Conservation (phyloP, 1,140 invertebrate genomes). For the Drosophila insularis region DNA sequence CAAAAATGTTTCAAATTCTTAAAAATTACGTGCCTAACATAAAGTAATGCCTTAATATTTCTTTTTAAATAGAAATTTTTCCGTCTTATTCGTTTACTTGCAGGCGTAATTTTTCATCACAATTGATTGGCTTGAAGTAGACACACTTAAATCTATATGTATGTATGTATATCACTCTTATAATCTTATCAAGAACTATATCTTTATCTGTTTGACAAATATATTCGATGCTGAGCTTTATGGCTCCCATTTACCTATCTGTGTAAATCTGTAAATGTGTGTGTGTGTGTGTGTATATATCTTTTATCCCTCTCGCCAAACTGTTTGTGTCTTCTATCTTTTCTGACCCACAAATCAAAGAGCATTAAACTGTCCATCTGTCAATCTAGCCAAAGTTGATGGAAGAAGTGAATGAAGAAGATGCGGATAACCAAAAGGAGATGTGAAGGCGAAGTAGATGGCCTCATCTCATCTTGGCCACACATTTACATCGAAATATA, state of each 20-base stretch:
- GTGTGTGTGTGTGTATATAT: constrained; percentile 1
- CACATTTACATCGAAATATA: constrained; percentile 58
- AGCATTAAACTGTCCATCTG: constrained; percentile 70
- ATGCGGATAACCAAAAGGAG: background rate
- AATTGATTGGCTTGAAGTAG: constrained; percentile 12
- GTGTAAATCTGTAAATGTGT: too few relatives aligned
- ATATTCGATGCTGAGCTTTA: constrained; percentile 33
- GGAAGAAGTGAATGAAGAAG: background rate
- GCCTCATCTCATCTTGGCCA: constrained; percentile 17
- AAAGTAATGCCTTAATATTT: background rate
- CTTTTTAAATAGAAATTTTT: background rate
- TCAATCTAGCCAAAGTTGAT: constrained; percentile 46
- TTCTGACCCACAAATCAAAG: constrained; percentile 69
- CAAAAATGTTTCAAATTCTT: too few relatives aligned
- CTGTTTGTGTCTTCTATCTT: constrained; percentile 8
- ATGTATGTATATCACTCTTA: background rate
- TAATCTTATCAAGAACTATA: constrained; percentile 5
- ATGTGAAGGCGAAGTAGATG: constrained; percentile 14
- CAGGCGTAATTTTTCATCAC: background rate
- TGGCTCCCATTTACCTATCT: constrained; percentile 41
- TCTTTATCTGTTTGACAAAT: constrained; percentile 23
- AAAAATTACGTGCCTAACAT: too few relatives aligned
- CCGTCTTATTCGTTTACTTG: background rate
- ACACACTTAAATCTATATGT: background rate
- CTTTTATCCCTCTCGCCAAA: constrained; percentile 7